phyloP scores from a whole-genome alignment of 2,113 vertebrate genomes.

The Carassius gibelio region DNA sequence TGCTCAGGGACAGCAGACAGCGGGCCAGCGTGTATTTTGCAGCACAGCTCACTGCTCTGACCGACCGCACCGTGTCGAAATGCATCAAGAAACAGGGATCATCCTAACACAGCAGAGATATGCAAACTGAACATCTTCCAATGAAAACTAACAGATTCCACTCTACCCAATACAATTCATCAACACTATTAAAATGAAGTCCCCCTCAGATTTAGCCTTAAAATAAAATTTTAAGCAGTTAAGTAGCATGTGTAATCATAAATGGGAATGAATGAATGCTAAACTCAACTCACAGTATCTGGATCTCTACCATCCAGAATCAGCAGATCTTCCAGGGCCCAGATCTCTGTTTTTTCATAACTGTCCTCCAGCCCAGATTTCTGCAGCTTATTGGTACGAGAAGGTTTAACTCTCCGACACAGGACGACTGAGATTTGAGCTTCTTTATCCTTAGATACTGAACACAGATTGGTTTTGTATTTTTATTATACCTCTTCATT shows the following conservation, averaged over 20 bases:
- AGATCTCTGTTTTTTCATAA: conserved; percentile 84
- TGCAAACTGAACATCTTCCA: neutral
- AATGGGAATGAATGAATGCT: neutral
- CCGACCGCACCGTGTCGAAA: conserved; percentile 85
- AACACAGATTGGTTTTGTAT: conserved; percentile 30
- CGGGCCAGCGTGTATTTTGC: conserved; percentile 93
- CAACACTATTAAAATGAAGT: neutral
- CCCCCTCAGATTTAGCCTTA: neutral
- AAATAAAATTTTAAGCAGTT: neutral
- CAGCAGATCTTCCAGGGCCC: conserved; percentile 87
- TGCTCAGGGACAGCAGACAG: conserved; percentile 82
- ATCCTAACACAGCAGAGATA: conserved; percentile 76
- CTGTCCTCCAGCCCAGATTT: conserved; percentile 82
- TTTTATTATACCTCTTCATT: neutral
- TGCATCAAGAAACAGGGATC: conserved; percentile 95
- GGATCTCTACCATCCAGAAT: conserved; percentile 93
- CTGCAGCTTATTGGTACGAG: conserved; percentile 61
- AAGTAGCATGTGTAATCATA: neutral
- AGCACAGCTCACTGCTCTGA: conserved; percentile 89
- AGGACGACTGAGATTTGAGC: conserved; percentile 89
- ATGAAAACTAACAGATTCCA: neutral
- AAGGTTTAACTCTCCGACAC: conserved; percentile 71
- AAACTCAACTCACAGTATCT: conserved; percentile 81
- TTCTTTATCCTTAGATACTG: conserved; percentile 85
- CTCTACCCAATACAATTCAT: too few species aligned